Base-by-base conservation (phyloP, 2,888 invertebrate genomes). In the Buathra laborator region DNA sequence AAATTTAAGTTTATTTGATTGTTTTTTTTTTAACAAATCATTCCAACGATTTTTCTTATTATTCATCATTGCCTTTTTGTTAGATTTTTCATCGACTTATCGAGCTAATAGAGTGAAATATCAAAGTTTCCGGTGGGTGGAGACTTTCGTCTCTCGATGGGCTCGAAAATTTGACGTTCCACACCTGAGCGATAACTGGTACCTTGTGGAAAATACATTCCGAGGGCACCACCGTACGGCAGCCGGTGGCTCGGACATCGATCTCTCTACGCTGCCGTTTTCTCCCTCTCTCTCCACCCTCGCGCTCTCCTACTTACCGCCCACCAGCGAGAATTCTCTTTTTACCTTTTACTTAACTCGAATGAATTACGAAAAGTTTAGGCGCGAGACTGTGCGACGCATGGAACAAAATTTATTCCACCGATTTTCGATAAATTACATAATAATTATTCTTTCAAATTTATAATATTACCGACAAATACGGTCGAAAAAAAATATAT, bases 211-310 rank as follows among this genome's bases (percentile, higher is more conserved):
- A 85, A 87, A 86, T 75, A 74, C 84, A 80, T 77, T 86, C 83
- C n/a, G 91, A 70, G 89, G 91, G 91, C 92, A 91, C 88, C 91
- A 92, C 91, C 87, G 88, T 88, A 89, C 91, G 85, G 90, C 81
- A 86, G 86, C 86, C 86, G 89, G 87, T 64, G 24, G 59, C 66
- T 84, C 70, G 66, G 70, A 66, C 82, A 85, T 85, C 85, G 85
- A 85, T 85, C 85, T 84, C 92, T 91, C 91, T 90, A 90, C 90
- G 90, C 86, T 81, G 88, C 85, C 81, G 80, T 68, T 77, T 84
- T 76, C 59, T 79, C 75, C 84, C 78, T 72, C 83, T 76, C 59
- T 79, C 72, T 83, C 76, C 48, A 66, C 53, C 80, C 37, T 48
- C 67, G 68, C 81, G 67, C 70, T 64, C 74, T 77, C 76, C 77